These are phyloP conservation scores for Barypeithes pellucidus DNA, from an alignment of 2,888 invertebrate species.

Conservation along the genomic window DNA sequence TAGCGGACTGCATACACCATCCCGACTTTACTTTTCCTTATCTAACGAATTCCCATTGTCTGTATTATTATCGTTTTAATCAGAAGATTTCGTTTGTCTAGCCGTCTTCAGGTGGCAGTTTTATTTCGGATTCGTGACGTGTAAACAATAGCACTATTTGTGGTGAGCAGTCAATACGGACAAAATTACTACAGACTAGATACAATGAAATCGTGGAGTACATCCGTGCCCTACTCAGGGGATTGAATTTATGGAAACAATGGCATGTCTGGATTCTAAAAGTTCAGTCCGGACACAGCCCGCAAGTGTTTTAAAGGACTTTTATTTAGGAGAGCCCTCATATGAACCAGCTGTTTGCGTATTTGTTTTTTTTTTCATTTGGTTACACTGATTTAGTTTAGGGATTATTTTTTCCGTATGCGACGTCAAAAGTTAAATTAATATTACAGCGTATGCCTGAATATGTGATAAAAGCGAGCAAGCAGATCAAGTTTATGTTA, in stretches of 20 bases:
- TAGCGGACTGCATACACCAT: too few relatives aligned
- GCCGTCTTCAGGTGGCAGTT: too few relatives aligned
- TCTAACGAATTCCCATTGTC: too few relatives aligned
- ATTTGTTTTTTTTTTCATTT: conserved; percentile 28
- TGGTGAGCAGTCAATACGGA: not conserved
- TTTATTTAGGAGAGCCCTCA: conserved; percentile 36
- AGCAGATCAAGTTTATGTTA: too few relatives aligned
- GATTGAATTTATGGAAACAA: conserved; percentile 35
- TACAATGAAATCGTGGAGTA: conserved; percentile 8
- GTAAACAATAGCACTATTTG: too few relatives aligned
- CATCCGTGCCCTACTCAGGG: conserved; percentile 10
- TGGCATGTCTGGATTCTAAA: conserved; percentile 33
- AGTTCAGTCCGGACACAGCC: conserved; percentile 22
- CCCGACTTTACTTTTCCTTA: too few relatives aligned
- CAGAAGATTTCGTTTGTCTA: too few relatives aligned
- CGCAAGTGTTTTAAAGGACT: conserved; percentile 41
- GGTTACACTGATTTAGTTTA: not conserved
- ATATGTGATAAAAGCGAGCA: too few relatives aligned
- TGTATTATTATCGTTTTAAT: too few relatives aligned
- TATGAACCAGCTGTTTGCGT: conserved; percentile 31
- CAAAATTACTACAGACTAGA: conserved; percentile 1
- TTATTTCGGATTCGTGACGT: too few relatives aligned
- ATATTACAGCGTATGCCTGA: too few relatives aligned
- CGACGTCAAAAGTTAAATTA: too few relatives aligned
- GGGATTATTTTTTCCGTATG: not conserved